These are phyloP conservation scores for Drosophila acutilabella DNA, from an alignment of 2,888 invertebrate species.

Conservation along the genomic window DNA sequence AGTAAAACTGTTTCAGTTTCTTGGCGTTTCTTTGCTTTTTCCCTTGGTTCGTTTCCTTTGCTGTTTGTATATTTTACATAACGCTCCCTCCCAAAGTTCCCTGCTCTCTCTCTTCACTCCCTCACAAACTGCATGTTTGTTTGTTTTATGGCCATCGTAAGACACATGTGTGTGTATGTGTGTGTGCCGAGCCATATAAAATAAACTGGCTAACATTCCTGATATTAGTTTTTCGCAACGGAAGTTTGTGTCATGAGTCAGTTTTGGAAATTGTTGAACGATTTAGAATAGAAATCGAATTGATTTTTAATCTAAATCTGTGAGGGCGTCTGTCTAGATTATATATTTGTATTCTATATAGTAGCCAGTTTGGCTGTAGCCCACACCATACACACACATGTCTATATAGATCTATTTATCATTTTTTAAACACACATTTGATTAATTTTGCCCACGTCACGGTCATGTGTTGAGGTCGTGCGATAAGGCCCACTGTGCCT, in stretches of 20 bases:
- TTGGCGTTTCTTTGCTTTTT: conserved; percentile 11
- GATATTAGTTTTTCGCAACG: conserved; percentile 68
- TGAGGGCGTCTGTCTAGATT: conserved; percentile 31
- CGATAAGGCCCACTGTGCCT: conserved; percentile 53
- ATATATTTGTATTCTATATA: conserved; percentile 12
- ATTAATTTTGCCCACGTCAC: conserved; percentile 60
- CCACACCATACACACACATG: conserved; percentile 42
- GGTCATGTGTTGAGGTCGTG: conserved; percentile 67
- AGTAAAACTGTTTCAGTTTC: conserved; percentile 67
- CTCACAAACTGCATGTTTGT: conserved; percentile 53
- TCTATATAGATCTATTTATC: conserved; percentile 19
- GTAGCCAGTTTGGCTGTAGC: conserved; percentile 20
- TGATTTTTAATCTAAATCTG: conserved; percentile 48
- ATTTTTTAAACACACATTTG: conserved; percentile 31
- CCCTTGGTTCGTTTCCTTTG: conserved; percentile 36
- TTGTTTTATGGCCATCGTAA: conserved; percentile 66
- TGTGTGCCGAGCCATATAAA: conserved; percentile 33
- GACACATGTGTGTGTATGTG: conserved; percentile 7
- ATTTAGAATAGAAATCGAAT: conserved; percentile 48
- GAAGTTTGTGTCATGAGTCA: conserved; percentile 75
- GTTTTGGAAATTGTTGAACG: conserved; percentile 50
- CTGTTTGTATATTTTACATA: conserved; percentile 67
- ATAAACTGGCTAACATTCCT: conserved; percentile 51
- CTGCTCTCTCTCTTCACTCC: neutral
- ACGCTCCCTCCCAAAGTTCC: conserved; percentile 19